Evolutionary conservation across 2,797 vertebrate species (phyloP).

Genomic region (Arrhamphus sclerolepis): DNA sequence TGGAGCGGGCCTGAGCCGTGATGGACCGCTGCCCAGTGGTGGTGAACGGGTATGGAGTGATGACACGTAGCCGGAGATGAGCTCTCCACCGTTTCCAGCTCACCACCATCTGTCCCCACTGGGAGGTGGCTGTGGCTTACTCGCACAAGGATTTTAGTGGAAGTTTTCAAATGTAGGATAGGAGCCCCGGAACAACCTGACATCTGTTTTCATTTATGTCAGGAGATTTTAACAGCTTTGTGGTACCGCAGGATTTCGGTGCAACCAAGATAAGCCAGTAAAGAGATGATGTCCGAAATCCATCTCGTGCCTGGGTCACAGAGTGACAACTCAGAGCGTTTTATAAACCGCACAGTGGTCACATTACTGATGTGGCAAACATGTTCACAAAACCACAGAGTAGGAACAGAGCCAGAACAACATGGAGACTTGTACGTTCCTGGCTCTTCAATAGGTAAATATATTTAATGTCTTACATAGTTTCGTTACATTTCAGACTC

Average conservation of each 20-base stretch:
- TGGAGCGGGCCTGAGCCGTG: conserved; percentile 48
- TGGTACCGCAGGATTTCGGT: conserved; percentile 73
- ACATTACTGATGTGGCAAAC: conserved; percentile 42
- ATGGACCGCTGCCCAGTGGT: conserved; percentile 58
- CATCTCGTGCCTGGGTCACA: conserved; percentile 57
- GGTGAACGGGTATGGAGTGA: conserved; percentile 61
- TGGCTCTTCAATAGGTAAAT: conserved; percentile 28
- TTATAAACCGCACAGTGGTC: conserved; percentile 49
- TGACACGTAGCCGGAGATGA: conserved; percentile 72
- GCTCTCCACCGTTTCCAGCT: conserved; percentile 71
- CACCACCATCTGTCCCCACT: conserved; percentile 74
- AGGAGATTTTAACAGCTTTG: conserved; percentile 70
- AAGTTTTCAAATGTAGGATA: conserved; percentile 64
- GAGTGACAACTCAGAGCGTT: conserved; percentile 63
- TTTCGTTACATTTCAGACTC: conserved; percentile 29
- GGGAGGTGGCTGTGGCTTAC: conserved; percentile 64
- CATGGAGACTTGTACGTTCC: conserved; percentile 3
- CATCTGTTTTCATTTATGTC: conserved; percentile 80
- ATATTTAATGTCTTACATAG: conserved; percentile 9
- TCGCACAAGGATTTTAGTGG: conserved; percentile 60
- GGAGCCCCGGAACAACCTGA: conserved; percentile 69
- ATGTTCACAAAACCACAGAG: conserved; percentile 41
- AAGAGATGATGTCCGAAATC: conserved; percentile 78
- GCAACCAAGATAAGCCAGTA: conserved; percentile 77
- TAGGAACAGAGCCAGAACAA: conserved; percentile 27